phyloP scores from a whole-genome alignment of 2,888 invertebrate species.

The Acleris cristana region DNA sequence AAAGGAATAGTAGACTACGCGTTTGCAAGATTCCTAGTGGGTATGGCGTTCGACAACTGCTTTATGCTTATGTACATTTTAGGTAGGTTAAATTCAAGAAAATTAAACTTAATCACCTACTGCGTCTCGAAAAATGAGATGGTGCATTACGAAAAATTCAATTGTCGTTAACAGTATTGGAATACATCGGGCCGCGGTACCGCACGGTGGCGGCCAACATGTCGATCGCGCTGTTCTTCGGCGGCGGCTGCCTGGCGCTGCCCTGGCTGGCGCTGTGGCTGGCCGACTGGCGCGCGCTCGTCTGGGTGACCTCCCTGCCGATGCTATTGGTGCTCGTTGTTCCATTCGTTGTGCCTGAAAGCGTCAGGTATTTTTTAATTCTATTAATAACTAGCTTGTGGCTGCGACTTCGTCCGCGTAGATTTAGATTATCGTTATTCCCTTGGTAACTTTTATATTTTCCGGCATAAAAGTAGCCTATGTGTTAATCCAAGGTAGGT shows the following conservation, averaged over 20 bases:
- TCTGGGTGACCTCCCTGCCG: conserved; percentile 65
- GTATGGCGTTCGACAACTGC: conserved; percentile 92
- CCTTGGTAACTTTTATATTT: too few species aligned
- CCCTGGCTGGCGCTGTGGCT: conserved; percentile 79
- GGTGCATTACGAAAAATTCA: too few species aligned
- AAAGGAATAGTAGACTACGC: conserved; percentile 88
- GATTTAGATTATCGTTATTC: too few species aligned
- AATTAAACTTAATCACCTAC: too few species aligned
- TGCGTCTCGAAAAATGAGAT: too few species aligned
- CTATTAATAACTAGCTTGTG: neutral
- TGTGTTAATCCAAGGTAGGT: too few species aligned
- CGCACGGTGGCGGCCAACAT: conserved; percentile 80
- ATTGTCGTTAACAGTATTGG: conserved; percentile 57
- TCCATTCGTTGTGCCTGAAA: too few species aligned
- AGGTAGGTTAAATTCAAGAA: conserved; percentile 78
- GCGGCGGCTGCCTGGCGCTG: conserved; percentile 68
- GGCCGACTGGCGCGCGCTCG: conserved; percentile 70
- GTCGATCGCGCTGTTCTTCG: conserved; percentile 79
- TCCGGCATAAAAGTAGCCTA: too few species aligned
- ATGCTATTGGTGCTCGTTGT: conserved; percentile 47
- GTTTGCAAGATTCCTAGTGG: conserved; percentile 89
- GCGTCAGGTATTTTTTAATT: too few species aligned
- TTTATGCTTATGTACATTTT: conserved; percentile 94
- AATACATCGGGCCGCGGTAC: conserved; percentile 77
- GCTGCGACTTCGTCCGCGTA: too few species aligned